These are phyloP conservation scores for Brenthis hecate DNA, from an alignment of 2,888 invertebrate species.

Conservation along the genomic window DNA sequence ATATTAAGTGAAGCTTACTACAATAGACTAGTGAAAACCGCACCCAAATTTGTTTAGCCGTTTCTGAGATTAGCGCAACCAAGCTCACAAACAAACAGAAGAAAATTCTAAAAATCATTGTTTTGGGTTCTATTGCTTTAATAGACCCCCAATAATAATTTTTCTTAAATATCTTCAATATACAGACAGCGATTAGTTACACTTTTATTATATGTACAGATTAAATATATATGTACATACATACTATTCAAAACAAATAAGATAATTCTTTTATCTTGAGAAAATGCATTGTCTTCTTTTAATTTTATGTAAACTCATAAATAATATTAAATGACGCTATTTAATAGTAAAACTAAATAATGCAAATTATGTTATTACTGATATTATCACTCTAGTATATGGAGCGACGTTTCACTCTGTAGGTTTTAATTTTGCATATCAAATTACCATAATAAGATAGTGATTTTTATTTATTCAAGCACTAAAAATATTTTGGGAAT, in stretches of 20 bases:
- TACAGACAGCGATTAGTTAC: too few relatives aligned
- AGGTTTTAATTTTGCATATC: slow-evolving; percentile 9
- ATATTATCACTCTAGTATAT: slow-evolving; percentile 27
- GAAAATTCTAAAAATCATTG: too few relatives aligned
- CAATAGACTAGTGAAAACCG: too few relatives aligned
- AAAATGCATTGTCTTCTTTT: slow-evolving; percentile 12
- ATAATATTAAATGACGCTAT: slow-evolving; percentile 15
- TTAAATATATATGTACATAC: slow-evolving; percentile 1
- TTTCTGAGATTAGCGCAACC: too few relatives aligned
- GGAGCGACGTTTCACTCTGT: slow-evolving; percentile 20
- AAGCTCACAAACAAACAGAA: too few relatives aligned
- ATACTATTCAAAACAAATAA: not conserved
- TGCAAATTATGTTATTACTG: slow-evolving; percentile 14
- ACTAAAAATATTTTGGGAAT: too few relatives aligned
- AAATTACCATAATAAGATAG: slow-evolving; percentile 14
- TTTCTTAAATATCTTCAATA: too few relatives aligned
- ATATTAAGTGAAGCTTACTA: too few relatives aligned
- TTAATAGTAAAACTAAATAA: slow-evolving; percentile 11
- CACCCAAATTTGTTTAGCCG: too few relatives aligned
- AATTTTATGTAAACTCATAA: slow-evolving; percentile 17
- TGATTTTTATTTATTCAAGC: not conserved
- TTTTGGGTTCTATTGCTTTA: too few relatives aligned
- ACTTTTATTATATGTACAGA: too few relatives aligned
- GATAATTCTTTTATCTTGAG: slow-evolving; percentile 1
- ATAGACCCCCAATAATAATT: too few relatives aligned